phyloP scores from a whole-genome alignment of 2,888 invertebrate species.

The Trichopria drosophilae region DNA sequence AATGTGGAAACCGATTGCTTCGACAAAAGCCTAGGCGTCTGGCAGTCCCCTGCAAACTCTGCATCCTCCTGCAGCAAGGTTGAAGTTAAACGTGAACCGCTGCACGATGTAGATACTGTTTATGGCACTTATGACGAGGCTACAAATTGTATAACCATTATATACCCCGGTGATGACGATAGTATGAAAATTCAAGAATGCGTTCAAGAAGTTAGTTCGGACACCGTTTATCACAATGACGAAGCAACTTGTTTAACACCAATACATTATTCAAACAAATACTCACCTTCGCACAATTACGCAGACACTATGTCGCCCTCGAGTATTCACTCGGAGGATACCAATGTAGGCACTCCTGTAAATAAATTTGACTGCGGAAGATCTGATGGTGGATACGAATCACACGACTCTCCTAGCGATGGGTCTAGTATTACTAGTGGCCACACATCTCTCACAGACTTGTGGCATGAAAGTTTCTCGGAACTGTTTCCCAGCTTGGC shows the following conservation, averaged over 20 bases:
- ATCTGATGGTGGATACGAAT: conserved; percentile 71
- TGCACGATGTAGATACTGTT: conserved; percentile 65
- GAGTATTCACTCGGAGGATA: conserved; percentile 50
- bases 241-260: conserved; percentile 31
- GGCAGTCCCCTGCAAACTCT: conserved; percentile 1
- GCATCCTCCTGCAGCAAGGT: conserved; percentile 32
- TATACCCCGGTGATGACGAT: conserved; percentile 65
- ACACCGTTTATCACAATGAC: conserved; percentile 29
- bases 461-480: conserved; percentile 76
- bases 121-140: conserved; percentile 74
- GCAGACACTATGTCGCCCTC: conserved; percentile 52
- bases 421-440: conserved; percentile 29
- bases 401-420: conserved; percentile 64
- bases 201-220: conserved; percentile 48
- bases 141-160: conserved; percentile 74
- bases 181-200: conserved; percentile 57
- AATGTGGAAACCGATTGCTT: conserved; percentile 79
- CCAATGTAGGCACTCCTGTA: conserved; percentile 30
- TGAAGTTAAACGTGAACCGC: conserved; percentile 49
- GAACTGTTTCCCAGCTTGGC: conserved; percentile 77
- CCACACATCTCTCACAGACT: conserved; percentile 61
- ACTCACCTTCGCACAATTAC: conserved; percentile 46
- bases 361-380: conserved; percentile 18
- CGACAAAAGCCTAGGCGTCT: conserved; percentile 53
- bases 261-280: conserved; percentile 33